Percentiles rank a stretch among this genome's conserved stretches.
These are phyloP conservation scores for Argyresthia goedartella DNA, from an alignment of 2,888 invertebrate genomes.

Conservation along the genomic window DNA sequence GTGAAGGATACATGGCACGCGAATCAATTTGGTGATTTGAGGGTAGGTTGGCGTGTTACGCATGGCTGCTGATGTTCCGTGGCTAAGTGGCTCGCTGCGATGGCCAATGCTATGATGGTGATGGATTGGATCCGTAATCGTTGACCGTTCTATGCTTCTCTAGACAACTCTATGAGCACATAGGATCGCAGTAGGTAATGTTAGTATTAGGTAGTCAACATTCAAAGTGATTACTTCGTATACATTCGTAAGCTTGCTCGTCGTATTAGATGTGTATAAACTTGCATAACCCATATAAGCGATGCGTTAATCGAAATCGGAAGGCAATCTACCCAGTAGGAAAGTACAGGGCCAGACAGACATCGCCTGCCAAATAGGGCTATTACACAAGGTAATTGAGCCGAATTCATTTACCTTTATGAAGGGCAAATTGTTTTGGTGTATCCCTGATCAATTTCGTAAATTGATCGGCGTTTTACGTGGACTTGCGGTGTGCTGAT, in stretches of 20 bases:
- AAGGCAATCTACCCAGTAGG: constrained; percentile 25
- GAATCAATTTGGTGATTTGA: constrained; percentile 50
- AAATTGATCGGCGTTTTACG: constrained; percentile 40
- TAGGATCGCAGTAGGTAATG: too few relatives aligned
- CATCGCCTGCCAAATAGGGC: constrained; percentile 1
- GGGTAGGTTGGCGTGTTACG: constrained; percentile 33
- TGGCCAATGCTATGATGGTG: too few relatives aligned
- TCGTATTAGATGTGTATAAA: too few relatives aligned
- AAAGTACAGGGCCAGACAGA: constrained; percentile 19
- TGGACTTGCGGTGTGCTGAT: neutral
- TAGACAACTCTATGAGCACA: too few relatives aligned
- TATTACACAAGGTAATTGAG: constrained; percentile 21
- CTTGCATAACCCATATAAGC: too few relatives aligned
- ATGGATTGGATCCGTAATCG: too few relatives aligned
- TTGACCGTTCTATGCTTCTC: constrained; percentile 6
- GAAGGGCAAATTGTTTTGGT: constrained; percentile 57
- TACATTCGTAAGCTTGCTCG: too few relatives aligned
- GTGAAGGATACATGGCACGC: constrained; percentile 20
- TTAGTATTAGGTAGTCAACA: too few relatives aligned
- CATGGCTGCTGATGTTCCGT: neutral
- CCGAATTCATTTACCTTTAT: constrained; percentile 54
- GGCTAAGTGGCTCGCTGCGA: neutral
- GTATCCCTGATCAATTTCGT: constrained; percentile 59
- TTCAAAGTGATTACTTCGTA: too few relatives aligned
- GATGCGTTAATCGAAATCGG: constrained; percentile 21